Evolutionary conservation across 2,797 vertebrate species (phyloP), one percentile per base, ranked within the genome.

Genomic region (Manis javanica): DNA sequence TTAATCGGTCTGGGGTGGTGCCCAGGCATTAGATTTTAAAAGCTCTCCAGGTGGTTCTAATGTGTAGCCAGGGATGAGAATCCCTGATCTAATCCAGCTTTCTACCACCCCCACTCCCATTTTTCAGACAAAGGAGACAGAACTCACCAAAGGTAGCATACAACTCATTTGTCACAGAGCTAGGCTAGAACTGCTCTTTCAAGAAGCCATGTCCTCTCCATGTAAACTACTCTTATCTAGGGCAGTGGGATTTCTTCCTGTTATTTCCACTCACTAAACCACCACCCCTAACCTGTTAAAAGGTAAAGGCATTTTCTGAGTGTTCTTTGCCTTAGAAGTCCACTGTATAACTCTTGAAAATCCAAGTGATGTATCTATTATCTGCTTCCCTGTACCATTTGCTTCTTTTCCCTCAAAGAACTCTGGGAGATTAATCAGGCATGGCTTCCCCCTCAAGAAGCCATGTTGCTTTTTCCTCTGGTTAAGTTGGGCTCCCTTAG

Each of bases 361-460:
- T 15, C 72, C 86, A 83, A 85, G 78, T 34, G n/a, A 66, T 23
- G 12, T 61, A 64, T 29, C 9, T 46, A 46, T 46, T 46, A 31
- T 66, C 15, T 57, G 49, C 23, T 84, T 74, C 26, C 37, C 51
- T 63, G 37, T 59, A 59, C 29, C 24, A 69, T 57, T 42, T 46
- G 57, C 31, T 39, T 88, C 26, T 75, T 74, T 72, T 90, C 53
- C 93, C 72, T 68, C 79, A 83, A 64, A 71, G 42, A 87, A 71
- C 37, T 79, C 77, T 49, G 15, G 37, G 18, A 95, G 34, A 63
- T 68, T n/a, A n/a, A 59, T 71, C 63, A 74, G 82, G 42, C n/a
- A 75, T 29, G 55, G 49, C 89, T 96, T 85, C 23, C 66, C 64
- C 72, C 95, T 84, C 42, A 92, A 87, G 66, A 81, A 94, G 61